These are phyloP conservation scores for Pipistrellus kuhlii DNA, from an alignment of 2,797 vertebrate genomes.

Conservation along the genomic window DNA sequence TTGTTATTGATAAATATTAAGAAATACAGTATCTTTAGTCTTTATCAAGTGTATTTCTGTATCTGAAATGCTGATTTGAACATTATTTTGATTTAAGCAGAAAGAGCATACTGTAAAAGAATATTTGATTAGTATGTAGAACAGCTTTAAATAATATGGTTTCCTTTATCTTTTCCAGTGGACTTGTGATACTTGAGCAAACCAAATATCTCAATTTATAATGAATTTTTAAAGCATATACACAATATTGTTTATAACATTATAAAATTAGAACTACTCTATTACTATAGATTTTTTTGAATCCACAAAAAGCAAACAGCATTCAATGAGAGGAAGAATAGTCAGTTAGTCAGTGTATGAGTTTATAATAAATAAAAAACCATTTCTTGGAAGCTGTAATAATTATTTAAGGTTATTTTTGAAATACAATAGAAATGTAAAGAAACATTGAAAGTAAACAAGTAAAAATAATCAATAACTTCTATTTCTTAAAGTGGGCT, in stretches of 20 bases:
- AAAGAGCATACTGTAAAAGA: neutral
- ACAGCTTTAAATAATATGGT: neutral
- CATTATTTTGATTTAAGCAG: slow-evolving; percentile 39
- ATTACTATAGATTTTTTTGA: neutral
- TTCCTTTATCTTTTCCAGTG: neutral
- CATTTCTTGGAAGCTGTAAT: neutral
- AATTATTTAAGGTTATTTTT: slow-evolving; percentile 48
- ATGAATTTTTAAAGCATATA: neutral
- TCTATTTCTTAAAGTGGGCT: neutral
- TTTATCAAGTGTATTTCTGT: slow-evolving; percentile 8
- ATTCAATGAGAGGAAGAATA: neutral
- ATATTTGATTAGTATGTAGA: neutral
- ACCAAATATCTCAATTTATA: slow-evolving; percentile 13
- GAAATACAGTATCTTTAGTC: neutral
- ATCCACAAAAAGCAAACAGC: neutral
- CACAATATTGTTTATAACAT: neutral
- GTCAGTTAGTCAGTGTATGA: neutral
- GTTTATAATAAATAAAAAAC: slow-evolving; percentile 42
- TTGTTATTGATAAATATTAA: neutral
- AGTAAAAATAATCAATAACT: neutral
- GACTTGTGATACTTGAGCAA: slow-evolving; percentile 3
- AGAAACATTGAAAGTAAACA: neutral
- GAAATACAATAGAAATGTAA: slow-evolving; percentile 4
- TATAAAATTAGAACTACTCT: neutral
- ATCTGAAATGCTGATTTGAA: slow-evolving; percentile 15